Percentiles rank a stretch among this genome's conserved stretches.
Evolutionary conservation across 2,113 vertebrate species (phyloP).

Genomic region (Zingel zingel): DNA sequence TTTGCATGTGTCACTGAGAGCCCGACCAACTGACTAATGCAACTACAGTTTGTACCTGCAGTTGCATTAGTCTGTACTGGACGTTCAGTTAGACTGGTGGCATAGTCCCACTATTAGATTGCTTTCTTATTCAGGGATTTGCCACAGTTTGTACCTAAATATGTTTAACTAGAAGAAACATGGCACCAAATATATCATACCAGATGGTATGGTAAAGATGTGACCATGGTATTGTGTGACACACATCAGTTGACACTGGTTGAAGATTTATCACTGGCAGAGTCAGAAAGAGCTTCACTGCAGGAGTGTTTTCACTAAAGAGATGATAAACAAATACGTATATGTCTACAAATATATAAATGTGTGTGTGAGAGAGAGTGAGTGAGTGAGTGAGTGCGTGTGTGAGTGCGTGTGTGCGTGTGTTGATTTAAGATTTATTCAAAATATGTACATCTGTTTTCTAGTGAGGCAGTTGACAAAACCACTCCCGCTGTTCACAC

Average conservation of each 20-base stretch:
- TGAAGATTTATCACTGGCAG: background rate
- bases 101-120: background rate
- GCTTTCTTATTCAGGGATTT: background rate
- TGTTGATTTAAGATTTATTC: constrained; percentile 24
- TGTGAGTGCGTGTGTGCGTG: background rate
- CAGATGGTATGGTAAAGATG: background rate
- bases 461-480: constrained; percentile 83
- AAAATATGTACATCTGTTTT: constrained; percentile 32
- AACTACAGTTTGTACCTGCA: background rate
- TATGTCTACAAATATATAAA: background rate
- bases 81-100: background rate
- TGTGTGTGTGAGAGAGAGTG: background rate
- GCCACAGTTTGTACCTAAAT: no score
- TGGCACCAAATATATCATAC: background rate
- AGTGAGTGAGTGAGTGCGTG: background rate
- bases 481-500: constrained; percentile 63
- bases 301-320: background rate
- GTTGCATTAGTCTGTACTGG: background rate
- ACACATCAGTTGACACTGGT: background rate
- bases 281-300: no score
- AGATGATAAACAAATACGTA: background rate
- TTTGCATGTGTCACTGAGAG: constrained; percentile 61
- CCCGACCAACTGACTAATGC: constrained; percentile 20
- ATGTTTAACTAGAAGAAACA: background rate
- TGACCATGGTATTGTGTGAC: background rate